Evolutionary conservation across 2,888 invertebrate species (phyloP), one percentile per base, ranked within the genome.

Genomic region (Cecidostiba fungosa): DNA sequence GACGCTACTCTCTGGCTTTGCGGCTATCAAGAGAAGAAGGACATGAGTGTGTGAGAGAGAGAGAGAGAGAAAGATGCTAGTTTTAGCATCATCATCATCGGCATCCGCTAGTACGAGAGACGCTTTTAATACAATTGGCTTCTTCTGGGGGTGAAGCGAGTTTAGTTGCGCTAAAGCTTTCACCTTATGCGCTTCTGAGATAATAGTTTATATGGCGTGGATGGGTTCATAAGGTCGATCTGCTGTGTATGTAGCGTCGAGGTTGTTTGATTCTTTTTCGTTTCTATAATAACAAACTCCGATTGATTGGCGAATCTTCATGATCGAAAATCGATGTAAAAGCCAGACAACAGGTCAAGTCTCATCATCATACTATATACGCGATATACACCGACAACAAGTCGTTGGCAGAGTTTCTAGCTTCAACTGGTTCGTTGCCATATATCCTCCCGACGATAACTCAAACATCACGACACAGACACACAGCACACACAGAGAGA

Each of bases 71-170:
- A 14, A 54, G 32, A 32, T 14, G 79, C 32, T 84, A 84, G 84
- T 84, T 84, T 84, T 80, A 84, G 86, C 77, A 78, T 74, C 82
- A 74, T 74, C 82, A 74, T 74, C 82, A 84, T 86, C 83, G 85
- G 82, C 82, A 80, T 83, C 83, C 54, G 39, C 81, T 59, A 6
- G 32, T 32, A 32, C 32, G 29, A 26, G 47, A 23, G 72, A 36
- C 62, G 62, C 62, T 72, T 82, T 69, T 76, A 10, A 50, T 69
- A 77, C 82, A 43, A 74, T 62, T 59, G 74, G 69, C 26, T 69
- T 43, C 43, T 39, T 19, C 5, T 16, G 23, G 62, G 29, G 19
- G 6, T 14, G 32, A 19, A n/a, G 16, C 6, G 36, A 3, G 3
- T 26, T 66, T 14, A 26, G 59, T 23, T 12, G 39, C 50, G 54